phyloP scores from a whole-genome alignment of 1,140 invertebrate species.

The Formica selysi region DNA sequence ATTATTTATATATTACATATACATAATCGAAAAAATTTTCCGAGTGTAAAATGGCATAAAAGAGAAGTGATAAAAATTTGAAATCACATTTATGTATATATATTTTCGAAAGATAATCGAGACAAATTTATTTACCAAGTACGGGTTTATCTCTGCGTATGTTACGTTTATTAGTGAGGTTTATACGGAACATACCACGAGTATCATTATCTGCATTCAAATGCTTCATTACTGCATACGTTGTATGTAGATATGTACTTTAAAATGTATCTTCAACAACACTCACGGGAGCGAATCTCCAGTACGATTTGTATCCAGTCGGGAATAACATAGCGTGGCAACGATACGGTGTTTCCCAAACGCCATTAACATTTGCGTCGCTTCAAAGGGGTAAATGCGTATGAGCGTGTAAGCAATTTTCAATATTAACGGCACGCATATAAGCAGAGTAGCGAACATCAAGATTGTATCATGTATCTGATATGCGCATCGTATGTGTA shows the following conservation, averaged over 20 bases:
- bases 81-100: not conserved
- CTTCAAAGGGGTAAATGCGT: not conserved
- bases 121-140: not conserved
- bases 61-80: not conserved
- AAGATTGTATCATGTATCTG: not conserved
- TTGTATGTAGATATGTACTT: not conserved
- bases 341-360: not conserved
- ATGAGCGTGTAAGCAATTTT: slow-evolving; percentile 13
- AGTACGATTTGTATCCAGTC: no score
- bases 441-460: not conserved
- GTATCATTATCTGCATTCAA: not conserved
- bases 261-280: slow-evolving; percentile 31
- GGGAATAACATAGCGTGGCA: not conserved
- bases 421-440: slow-evolving; percentile 17
- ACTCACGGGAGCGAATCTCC: not conserved
- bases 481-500: not conserved
- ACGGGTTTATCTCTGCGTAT: not conserved
- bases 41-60: not conserved
- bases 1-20: not conserved
- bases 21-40: not conserved
- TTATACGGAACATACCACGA: not conserved
- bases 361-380: not conserved
- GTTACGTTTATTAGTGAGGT: not conserved
- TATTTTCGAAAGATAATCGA: not conserved
- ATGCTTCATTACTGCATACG: not conserved